Evolutionary conservation across 2,797 vertebrate genomes (phyloP), one percentile per base, ranked within the genome.

Genomic region (Toxotes lorentzi): DNA sequence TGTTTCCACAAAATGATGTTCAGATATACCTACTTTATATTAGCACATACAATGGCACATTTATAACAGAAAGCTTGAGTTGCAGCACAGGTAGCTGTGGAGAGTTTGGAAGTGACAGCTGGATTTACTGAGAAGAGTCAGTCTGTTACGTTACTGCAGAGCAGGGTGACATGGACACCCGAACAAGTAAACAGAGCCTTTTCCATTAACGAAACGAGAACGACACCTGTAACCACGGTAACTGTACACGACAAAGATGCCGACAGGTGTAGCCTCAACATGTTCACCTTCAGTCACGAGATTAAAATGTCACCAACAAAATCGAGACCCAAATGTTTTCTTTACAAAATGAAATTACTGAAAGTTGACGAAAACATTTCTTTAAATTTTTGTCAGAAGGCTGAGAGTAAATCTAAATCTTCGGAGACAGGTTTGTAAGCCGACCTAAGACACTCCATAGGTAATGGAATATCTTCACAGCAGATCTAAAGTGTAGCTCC

Each of bases 391-490:
- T 35, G 6, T 35, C 34, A 35, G 7, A 35, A 35, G 6, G 4
- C 34, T 35, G 34, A 35, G 34, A 35, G 1, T 35, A 35, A 35
- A 7, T 34, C 34, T 5, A 34, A 34, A 35, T 35, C 27, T 30
- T 30, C 4, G 27, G 27, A 30, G 3, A 30, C 27, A 30, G 27
- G 27, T 30, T 30, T 30, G 27, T 30, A 30, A 30, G 27, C 27
- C 27, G 13, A 61, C 10, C 17, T 30, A 2, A 60, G 23, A 63
- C 16, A 4, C 23, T 62, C 10, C 4, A 9, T 47, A 13, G 32
- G 4, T 58, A 40, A 70, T 27, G 24, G 23, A 50, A 38, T 24
- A 63, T 35, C 32, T 54, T 54, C 51, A 67, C 40, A 70, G 41
- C 9, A 35, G 24, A 66, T 79, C 4, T 24, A 34, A 70, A 51